Base-by-base conservation (phyloP, 2,797 vertebrate species). In the Momotus momota region DNA sequence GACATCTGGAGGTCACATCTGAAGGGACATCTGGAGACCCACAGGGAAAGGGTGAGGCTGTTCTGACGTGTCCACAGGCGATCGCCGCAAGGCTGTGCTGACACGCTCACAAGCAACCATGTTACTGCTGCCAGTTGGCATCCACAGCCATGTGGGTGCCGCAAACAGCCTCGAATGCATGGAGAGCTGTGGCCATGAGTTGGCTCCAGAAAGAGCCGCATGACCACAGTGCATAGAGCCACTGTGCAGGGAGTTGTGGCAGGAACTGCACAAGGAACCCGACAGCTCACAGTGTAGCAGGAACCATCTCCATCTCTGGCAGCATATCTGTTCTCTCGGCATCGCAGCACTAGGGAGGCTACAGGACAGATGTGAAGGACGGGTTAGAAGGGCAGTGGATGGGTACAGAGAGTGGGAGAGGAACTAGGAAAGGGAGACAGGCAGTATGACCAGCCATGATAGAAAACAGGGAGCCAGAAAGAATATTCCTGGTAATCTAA, bases 231-330 rank as follows among this genome's bases (percentile, higher is more conserved):
- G 16, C 80, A 45, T 1, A 3, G 65, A 79, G 31, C 38, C 9
- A 9, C 40, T 0, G 0, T 0, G 21, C 58, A 64, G 40, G 35
- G 43, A 12, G 23, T 33, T 35, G 8, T n/a, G 31, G 29, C 40
- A 81, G 51, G 40, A 85, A 8, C n/a, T 46, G 62, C 46, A 57
- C 54, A n/a, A 75, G 66, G 46, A 95, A 48, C 14, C 57, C 58
- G 43, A 43, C 35, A 65, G 62, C 52, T 83, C 82, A 51, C 51
- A 2, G 64, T 1, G 0, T 2, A 40, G 75, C 51, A 73, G n/a
- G 17, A 92, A 31, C 29, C 27, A 46, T 16, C 26, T 71, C 70
- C 46, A 72, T 12, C 78, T 31, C 46, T n/a, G 29, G 26, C 49
- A 79, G 74, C 31, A 8, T 5, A 26, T 48, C 52, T 81, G 40